These are phyloP conservation scores for Conops quadrifasciatus DNA, from an alignment of 2,888 invertebrate genomes.

Conservation along the genomic window DNA sequence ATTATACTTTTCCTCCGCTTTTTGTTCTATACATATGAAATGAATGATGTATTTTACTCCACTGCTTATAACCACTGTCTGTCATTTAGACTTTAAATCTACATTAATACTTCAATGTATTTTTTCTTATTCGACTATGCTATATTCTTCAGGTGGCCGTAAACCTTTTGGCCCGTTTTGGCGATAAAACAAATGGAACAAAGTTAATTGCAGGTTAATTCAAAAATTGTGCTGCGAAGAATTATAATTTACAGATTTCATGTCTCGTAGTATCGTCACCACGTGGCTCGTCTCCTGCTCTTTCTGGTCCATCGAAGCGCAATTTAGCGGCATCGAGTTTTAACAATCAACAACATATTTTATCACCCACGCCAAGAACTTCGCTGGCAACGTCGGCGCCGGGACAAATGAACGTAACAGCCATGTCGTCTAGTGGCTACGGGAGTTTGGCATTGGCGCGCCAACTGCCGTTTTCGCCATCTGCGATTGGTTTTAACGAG, in stretches of 20 bases:
- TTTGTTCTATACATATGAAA: too few relatives aligned
- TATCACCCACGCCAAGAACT: slow-evolving; percentile 31
- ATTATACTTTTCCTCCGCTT: too few relatives aligned
- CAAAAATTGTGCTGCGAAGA: neutral
- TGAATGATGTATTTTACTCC: too few relatives aligned
- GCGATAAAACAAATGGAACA: slow-evolving; percentile 54
- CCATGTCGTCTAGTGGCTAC: slow-evolving; percentile 9
- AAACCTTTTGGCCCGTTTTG: slow-evolving; percentile 63
- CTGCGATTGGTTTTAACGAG: slow-evolving; percentile 45
- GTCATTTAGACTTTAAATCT: too few relatives aligned
- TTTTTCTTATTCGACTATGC: too few relatives aligned
- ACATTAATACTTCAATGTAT: too few relatives aligned
- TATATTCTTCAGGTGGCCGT: slow-evolving; percentile 59
- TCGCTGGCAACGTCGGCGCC: slow-evolving; percentile 27
- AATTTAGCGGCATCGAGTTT: neutral
- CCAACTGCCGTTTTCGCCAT: slow-evolving; percentile 40
- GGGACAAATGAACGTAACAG: slow-evolving; percentile 33
- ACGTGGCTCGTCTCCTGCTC: slow-evolving; percentile 24
- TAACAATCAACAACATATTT: slow-evolving; percentile 26
- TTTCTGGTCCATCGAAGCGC: slow-evolving; percentile 20
- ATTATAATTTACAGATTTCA: neutral
- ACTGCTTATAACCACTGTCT: too few relatives aligned
- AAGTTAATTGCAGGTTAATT: slow-evolving; percentile 41
- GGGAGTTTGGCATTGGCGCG: slow-evolving; percentile 13
- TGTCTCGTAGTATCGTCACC: slow-evolving; percentile 33